Evolutionary conservation across 2,888 invertebrate genomes (phyloP), one percentile per base, ranked within the genome.

Genomic region (Drosophila pseudotakahashii): DNA sequence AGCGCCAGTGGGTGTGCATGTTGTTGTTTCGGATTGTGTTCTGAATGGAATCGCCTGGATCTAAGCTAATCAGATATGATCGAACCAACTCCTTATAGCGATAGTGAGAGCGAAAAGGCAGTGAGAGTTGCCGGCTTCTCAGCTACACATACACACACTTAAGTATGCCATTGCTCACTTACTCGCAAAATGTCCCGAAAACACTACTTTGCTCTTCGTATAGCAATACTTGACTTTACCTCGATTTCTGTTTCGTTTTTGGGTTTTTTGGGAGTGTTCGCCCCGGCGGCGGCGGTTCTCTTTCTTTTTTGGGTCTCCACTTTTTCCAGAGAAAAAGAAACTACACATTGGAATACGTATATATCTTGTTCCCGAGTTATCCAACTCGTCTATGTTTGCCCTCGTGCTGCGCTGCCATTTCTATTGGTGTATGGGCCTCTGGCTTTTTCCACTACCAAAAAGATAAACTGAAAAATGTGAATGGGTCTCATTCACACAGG

Each of bases 371-470:
- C 59, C 57, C 70, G 44, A 59, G 58, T 37, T 59, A 39, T 39
- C 47, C 45, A 67, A 32, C 39, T 16, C 26, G 23, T 53, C 42
- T 52, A 39, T 51, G 48, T 47, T 66, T 73, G 73, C 44, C 71
- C 64, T 64, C 64, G 70, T 69, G 70, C 64, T 64, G 36, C 37
- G 66, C 14, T 30, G 30, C 44, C 14, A 23, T 7, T 34, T 39
- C 16, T 23, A 44, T 51, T 59, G 23, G 42, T 51, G 60, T 52
- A 44, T 68, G 57, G 42, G 50, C 45, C 37, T 70, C 30, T 79
- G 89, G 85, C 81, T 89, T 89, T 82, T 82, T 82, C 85, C 82
- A 87, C 88, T 87, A 64, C 73, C 62, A 44, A 51, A 48, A 52
- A 77, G 62, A 78, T 69, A 80, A 62, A 67, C 63, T 48, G 64